Evolutionary conservation across 2,888 invertebrate genomes (phyloP).

Genomic region (Amorpha juglandis): DNA sequence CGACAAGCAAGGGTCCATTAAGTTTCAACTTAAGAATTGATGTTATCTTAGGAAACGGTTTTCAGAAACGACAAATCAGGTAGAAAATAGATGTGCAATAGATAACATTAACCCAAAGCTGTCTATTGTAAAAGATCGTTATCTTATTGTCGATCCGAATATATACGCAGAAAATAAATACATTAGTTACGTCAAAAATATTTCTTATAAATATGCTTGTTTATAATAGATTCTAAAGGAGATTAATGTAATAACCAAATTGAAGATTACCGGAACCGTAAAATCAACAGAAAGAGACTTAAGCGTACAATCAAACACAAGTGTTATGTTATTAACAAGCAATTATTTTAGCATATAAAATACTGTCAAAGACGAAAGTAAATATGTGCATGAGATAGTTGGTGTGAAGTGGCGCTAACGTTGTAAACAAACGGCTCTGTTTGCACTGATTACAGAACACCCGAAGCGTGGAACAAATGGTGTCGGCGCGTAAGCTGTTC

Average conservation of each 20-base stretch:
- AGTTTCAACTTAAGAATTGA: constrained; percentile 22
- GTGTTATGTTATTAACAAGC: background rate
- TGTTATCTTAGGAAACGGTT: constrained; percentile 10
- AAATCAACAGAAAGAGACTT: too few relatives aligned
- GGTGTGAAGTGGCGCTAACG: constrained; percentile 39
- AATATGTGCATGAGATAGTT: constrained; percentile 44
- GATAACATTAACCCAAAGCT: background rate
- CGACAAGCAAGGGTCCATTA: constrained; percentile 12
- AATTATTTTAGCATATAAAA: constrained; percentile 3
- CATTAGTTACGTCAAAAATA: too few relatives aligned
- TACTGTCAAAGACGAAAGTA: constrained; percentile 42
- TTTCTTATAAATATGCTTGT: too few relatives aligned
- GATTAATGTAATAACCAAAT: too few relatives aligned
- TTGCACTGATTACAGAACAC: constrained; percentile 56
- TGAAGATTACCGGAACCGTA: too few relatives aligned
- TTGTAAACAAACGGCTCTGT: constrained; percentile 43
- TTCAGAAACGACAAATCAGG: constrained; percentile 8
- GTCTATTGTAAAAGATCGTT: background rate
- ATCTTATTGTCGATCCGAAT: background rate
- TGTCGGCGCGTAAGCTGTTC: constrained; percentile 52
- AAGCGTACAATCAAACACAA: background rate
- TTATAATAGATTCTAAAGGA: too few relatives aligned
- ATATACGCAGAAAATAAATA: too few relatives aligned
- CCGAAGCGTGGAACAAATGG: constrained; percentile 41
- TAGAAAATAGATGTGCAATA: background rate